Base-by-base conservation (phyloP, 2,797 vertebrate species). In the Acanthurus leucopareius region DNA sequence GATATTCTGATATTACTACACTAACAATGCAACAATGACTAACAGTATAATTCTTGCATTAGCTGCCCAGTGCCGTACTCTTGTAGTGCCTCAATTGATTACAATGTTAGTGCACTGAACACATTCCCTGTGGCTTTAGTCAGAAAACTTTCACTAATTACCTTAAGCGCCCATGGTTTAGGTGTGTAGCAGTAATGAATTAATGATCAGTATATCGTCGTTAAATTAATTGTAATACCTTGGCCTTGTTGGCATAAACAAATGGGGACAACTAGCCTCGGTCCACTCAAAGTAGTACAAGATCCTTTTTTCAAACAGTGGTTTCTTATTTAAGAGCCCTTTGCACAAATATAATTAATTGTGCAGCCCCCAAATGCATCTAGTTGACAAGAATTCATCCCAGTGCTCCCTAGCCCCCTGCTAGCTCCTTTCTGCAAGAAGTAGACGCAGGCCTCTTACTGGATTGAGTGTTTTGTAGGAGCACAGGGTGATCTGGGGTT, bases 221-320 rank as follows among this genome's bases (percentile, higher is more conserved):
- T 69, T 80, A 53, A 64, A 65, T 89, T 72, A 73, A 86, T 49
- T 77, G 62, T 69, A 2, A 68, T 68, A 81, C 53, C 47, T 79
- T 54, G 56, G 53, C 15, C 53, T 74, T 53, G 81, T 85, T 72
- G 80, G 53, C 69, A 75, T 53, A 60, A 85, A 85, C 69, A 86
- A 80, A 83, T 63, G 13, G 25, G 63, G 57, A 75, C 20, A 70
- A 80, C 77, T 71, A 75, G 66, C 66, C 77, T 71, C 59, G 73
- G 82, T 75, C 59, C 56, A 71, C 38, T 54, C 53, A 20, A 8
- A 56, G 49, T 53, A 42, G 40, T 75, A 42, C 35, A 28, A 28
- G 28, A 28, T 28, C 28, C 28, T 28, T 28, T 28, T 28, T 28
- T 28, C 4, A 28, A 2, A 28, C 28, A 28, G 28, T 28, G 28